Conservation (phyloP, 2,888 invertebrate genomes). For the Stenolophus ochropezus region DNA sequence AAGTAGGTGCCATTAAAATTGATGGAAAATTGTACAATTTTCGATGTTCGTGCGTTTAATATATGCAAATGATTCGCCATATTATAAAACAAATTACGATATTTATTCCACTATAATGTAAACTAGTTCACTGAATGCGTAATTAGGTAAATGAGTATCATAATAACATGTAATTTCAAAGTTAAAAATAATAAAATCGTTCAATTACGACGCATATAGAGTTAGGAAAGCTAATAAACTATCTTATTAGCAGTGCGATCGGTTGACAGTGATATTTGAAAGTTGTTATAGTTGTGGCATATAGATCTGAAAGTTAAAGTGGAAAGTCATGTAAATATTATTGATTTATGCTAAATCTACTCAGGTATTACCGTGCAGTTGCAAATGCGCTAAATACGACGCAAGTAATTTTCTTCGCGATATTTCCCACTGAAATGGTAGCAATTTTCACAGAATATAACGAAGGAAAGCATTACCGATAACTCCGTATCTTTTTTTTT, state of each 20-base stretch:
- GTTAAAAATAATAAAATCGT: background rate
- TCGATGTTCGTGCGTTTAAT: background rate
- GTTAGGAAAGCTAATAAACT: conserved; percentile 13
- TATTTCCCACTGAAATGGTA: background rate
- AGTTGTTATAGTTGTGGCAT: conserved; percentile 25
- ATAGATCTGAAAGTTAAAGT: conserved; percentile 40
- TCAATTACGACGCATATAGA: background rate
- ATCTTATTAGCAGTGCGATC: no score
- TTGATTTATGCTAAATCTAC: conserved; percentile 39
- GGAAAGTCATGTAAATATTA: conserved; percentile 51
- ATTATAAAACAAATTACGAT: background rate
- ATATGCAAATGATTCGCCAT: background rate
- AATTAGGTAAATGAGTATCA: background rate
- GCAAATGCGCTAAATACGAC: background rate
- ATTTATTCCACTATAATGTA: background rate
- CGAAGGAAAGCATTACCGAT: no score
- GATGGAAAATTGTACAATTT: no score
- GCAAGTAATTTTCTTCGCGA: background rate
- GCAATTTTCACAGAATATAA: background rate
- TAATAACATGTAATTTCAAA: background rate
- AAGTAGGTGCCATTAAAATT: no score
- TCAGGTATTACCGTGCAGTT: conserved; percentile 3
- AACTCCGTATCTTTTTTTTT: no score
- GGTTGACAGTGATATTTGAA: conserved; percentile 23
- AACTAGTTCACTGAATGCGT: background rate